Conservation (phyloP, 2,888 invertebrate genomes). For the Archips xylosteana region DNA sequence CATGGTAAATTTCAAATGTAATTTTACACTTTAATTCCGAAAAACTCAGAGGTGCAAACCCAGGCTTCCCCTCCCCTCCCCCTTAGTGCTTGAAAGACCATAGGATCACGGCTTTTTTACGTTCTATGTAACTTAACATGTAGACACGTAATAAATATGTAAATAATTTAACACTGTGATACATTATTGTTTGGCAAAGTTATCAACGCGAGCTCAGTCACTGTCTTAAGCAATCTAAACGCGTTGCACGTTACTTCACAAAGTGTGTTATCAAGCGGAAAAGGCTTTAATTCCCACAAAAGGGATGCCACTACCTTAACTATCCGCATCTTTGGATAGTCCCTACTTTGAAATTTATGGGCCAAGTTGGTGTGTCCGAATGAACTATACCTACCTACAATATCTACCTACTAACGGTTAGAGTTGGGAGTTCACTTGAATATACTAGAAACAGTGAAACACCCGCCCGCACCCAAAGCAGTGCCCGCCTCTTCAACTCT, state of each 20-base stretch:
- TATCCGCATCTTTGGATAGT: slow-evolving; percentile 24
- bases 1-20: no score
- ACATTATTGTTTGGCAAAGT: not conserved
- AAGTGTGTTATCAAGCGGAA: slow-evolving; percentile 23
- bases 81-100: no score
- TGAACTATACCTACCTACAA: slow-evolving; percentile 29
- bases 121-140: no score
- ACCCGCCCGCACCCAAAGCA: slow-evolving; percentile 34
- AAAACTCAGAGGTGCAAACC: no score
- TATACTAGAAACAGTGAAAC: slow-evolving; percentile 36
- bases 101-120: no score
- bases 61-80: no score
- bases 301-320: slow-evolving; percentile 19
- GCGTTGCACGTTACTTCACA: slow-evolving; percentile 6
- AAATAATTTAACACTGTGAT: not conserved
- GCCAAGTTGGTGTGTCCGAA: slow-evolving; percentile 18
- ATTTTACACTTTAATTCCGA: no score
- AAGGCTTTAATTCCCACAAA: slow-evolving; percentile 24
- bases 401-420: slow-evolving; percentile 4
- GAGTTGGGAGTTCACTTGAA: slow-evolving; percentile 25
- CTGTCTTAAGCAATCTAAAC: not conserved
- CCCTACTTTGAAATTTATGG: slow-evolving; percentile 24
- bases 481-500: slow-evolving; percentile 42
- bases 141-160: not conserved
- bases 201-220: not conserved